Evolutionary conservation across 2,888 invertebrate genomes (phyloP).

Genomic region (Apamea sordens): DNA sequence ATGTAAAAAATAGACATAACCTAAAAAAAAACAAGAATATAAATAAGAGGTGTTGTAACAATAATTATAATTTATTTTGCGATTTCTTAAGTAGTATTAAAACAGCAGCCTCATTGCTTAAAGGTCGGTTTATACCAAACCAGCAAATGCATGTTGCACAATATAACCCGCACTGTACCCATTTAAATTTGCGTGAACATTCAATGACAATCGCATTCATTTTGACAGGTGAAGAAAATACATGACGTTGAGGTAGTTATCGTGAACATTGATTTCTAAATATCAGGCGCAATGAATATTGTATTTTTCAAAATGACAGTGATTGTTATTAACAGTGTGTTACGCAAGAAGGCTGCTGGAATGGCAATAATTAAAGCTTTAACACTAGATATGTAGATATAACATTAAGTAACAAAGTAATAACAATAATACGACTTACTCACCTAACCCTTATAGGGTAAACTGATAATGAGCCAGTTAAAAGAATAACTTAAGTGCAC

Average conservation of each 20-base stretch:
- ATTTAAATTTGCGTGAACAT: not conserved
- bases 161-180: not conserved
- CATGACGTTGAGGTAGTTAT: too few species aligned
- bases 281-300: not conserved
- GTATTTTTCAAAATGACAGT: not conserved
- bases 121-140: not conserved
- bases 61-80: not conserved
- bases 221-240: not conserved
- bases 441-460: not conserved
- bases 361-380: not conserved
- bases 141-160: not conserved
- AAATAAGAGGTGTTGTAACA: not conserved
- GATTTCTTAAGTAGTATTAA: not conserved
- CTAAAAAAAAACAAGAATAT: not conserved
- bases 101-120: not conserved
- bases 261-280: not conserved
- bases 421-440: not conserved
- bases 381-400: not conserved
- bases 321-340: not conserved
- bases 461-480: not conserved
- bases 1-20: not conserved
- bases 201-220: not conserved
- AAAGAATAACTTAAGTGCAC: not conserved
- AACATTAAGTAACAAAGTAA: not conserved
- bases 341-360: not conserved